A percentile compares a stretch with the other conserved stretches of the same genome.
These are phyloP conservation scores for Pogona vitticeps DNA, from an alignment of 2,113 vertebrate species.

Conservation along the genomic window DNA sequence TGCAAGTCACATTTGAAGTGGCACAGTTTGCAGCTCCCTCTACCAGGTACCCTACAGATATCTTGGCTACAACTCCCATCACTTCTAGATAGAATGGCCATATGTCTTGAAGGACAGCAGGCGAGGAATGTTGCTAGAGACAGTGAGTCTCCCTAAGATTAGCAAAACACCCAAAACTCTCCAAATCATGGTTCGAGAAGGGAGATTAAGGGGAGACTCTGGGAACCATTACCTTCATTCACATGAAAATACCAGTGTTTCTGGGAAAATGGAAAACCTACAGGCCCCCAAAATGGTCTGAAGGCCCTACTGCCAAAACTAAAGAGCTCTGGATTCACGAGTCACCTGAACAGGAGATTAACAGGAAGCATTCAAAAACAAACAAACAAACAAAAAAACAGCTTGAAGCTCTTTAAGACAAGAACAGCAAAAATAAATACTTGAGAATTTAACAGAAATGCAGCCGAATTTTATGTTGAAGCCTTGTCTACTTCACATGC, in stretches of 20 bases:
- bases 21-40: too few relatives aligned
- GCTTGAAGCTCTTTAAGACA: too few relatives aligned
- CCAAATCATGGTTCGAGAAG: neutral
- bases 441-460: neutral
- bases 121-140: too few relatives aligned
- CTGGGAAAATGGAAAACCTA: neutral
- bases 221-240: neutral
- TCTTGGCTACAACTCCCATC: too few relatives aligned
- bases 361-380: neutral
- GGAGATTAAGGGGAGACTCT: neutral
- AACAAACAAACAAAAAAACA: too few relatives aligned
- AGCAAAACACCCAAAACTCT: too few relatives aligned
- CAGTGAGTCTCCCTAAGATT: too few relatives aligned
- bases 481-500: neutral
- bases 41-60: too few relatives aligned
- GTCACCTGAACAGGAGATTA: neutral
- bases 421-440: too few relatives aligned
- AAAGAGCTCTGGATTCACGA: neutral
- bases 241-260: neutral
- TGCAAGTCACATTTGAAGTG: neutral
- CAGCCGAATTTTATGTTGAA: neutral
- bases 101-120: too few relatives aligned
- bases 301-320: neutral
- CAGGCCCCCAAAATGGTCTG: neutral
- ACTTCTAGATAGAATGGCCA: too few relatives aligned